A percentile compares a stretch with the other conserved stretches of the same genome.
phyloP scores from a whole-genome alignment of 2,888 invertebrate species.

The Bedellia somnulentella region DNA sequence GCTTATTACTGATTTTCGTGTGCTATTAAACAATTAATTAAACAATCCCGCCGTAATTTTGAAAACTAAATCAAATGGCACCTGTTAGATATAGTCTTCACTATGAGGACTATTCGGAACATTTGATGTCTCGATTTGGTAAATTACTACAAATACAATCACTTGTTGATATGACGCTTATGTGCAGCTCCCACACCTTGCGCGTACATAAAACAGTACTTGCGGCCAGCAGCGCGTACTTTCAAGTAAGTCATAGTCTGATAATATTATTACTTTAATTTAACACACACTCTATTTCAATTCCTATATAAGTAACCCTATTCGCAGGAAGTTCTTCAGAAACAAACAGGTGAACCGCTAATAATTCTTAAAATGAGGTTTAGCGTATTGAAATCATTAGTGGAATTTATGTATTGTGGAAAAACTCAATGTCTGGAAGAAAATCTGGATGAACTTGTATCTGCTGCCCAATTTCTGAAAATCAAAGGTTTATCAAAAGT shows the following conservation, averaged over 20 bases:
- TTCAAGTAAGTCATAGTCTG: conserved; percentile 56
- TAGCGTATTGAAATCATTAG: conserved; percentile 68
- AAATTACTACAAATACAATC: conserved; percentile 72
- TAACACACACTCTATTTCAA: neutral
- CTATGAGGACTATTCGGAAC: conserved; percentile 71
- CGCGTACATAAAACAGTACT: conserved; percentile 74
- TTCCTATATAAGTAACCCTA: neutral
- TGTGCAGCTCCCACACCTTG: conserved; percentile 74
- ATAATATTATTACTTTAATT: conserved; percentile 3
- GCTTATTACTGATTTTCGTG: too few species aligned
- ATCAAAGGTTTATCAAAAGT: conserved; percentile 63
- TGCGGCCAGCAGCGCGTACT: conserved; percentile 72
- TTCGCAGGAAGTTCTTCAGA: conserved; percentile 60
- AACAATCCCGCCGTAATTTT: too few species aligned
- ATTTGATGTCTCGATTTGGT: conserved; percentile 69
- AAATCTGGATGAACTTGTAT: conserved; percentile 67
- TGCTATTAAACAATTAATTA: too few species aligned
- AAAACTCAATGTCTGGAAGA: conserved; percentile 71
- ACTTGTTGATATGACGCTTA: conserved; percentile 73
- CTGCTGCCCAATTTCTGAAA: conserved; percentile 71
- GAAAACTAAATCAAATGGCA: too few species aligned
- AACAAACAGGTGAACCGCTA: conserved; percentile 58
- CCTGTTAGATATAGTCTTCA: conserved; percentile 65
- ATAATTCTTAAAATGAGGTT: conserved; percentile 71
- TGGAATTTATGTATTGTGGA: conserved; percentile 78